These are phyloP conservation scores for Trachelus stipa DNA, from an alignment of 2,888 invertebrate genomes.

Conservation along the genomic window DNA sequence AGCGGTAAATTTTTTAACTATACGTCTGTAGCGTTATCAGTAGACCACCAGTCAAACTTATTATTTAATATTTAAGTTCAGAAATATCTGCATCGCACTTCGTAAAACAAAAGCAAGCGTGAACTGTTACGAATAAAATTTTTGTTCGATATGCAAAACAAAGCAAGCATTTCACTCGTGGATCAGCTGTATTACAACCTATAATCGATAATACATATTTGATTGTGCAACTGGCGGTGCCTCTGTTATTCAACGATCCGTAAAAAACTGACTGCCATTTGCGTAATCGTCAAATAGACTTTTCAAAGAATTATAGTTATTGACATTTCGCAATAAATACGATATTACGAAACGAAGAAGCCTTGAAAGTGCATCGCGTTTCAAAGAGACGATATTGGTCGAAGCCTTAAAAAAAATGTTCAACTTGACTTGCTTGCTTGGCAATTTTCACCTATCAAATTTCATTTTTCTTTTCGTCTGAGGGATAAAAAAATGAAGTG, in stretches of 20 bases:
- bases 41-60: not conserved
- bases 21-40: no score
- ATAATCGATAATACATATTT: not conserved
- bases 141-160: not conserved
- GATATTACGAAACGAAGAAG: not conserved
- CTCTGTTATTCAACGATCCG: not conserved
- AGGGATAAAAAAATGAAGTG: not conserved
- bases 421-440: no score
- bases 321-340: not conserved
- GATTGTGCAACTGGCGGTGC: not conserved
- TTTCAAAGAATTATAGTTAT: not conserved
- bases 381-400: not conserved
- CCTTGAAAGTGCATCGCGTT: not conserved
- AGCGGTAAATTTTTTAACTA: not conserved
- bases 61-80: not conserved
- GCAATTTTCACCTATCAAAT: not conserved
- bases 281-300: not conserved
- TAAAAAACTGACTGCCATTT: not conserved
- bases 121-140: not conserved
- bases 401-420: not conserved
- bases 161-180: not conserved
- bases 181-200: not conserved
- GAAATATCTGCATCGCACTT: not conserved
- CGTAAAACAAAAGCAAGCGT: not conserved
- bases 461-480: not conserved